Conservation (phyloP, 1,140 invertebrate species). For the Leptonema lineaticorne region DNA sequence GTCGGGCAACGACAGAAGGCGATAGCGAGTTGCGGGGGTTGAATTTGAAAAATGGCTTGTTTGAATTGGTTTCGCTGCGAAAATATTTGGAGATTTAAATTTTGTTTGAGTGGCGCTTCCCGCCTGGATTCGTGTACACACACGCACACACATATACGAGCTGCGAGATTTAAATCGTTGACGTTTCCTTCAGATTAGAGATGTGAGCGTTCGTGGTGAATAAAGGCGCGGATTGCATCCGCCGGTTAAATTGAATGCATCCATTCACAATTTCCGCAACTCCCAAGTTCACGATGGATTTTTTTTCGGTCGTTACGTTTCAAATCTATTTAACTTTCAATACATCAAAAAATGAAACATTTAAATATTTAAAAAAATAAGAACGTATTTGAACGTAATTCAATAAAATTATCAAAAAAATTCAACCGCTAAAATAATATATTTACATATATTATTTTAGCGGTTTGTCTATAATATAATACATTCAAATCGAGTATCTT, state of each 20-base stretch:
- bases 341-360: too few species aligned
- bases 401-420: too few species aligned
- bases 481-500: too few species aligned
- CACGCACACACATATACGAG: background rate
- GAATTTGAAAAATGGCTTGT: conserved; percentile 40
- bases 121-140: background rate
- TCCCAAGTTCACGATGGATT: too few species aligned
- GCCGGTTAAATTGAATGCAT: background rate
- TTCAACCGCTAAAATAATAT: too few species aligned
- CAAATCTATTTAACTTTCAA: too few species aligned
- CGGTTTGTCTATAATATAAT: too few species aligned
- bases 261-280: too few species aligned
- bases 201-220: background rate
- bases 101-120: conserved; percentile 24
- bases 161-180: background rate
- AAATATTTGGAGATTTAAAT: conserved; percentile 40
- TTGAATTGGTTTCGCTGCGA: conserved; percentile 40
- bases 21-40: conserved; percentile 26
- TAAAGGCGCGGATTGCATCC: background rate
- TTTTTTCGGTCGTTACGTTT: too few species aligned
- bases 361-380: too few species aligned
- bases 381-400: too few species aligned
- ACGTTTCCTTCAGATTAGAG: background rate
- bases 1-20: conserved; percentile 37
- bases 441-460: too few species aligned